Evolutionary conservation across 2,888 invertebrate species (phyloP).

Genomic region (Leucoma salicis): DNA sequence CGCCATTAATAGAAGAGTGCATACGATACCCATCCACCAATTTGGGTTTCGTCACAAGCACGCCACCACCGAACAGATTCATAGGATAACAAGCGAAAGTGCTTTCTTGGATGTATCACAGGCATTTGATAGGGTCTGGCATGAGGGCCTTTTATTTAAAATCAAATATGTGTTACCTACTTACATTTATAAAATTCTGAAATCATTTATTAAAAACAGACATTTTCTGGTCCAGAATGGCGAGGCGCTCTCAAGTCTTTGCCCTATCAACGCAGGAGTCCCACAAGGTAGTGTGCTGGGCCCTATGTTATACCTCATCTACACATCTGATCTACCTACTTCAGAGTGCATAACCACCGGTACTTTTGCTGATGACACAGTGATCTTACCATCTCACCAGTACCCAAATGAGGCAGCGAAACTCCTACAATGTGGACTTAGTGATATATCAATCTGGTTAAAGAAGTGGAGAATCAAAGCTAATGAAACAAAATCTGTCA

Average conservation of each 20-base stretch:
- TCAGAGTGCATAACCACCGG: constrained; percentile 1
- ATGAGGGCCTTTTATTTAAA: neutral
- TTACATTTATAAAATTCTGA: neutral
- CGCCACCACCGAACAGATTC: neutral
- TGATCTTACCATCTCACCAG: constrained; percentile 5
- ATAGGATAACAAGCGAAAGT: constrained; percentile 2
- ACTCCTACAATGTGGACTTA: constrained; percentile 6
- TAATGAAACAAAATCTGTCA: constrained; percentile 15
- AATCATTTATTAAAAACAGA: neutral
- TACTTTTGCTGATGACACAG: constrained; percentile 18
- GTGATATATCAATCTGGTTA: constrained; percentile 11
- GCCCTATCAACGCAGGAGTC: neutral
- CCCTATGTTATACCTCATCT: neutral
- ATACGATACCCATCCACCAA: neutral
- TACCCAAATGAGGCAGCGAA: constrained; percentile 4
- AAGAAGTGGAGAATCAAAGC: constrained; percentile 23
- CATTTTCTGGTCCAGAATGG: neutral
- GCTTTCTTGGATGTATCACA: neutral
- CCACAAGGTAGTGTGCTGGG: neutral
- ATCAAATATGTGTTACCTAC: neutral
- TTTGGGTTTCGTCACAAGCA: constrained; percentile 5
- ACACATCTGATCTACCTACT: neutral
- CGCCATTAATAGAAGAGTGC: neutral
- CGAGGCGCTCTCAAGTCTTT: neutral
- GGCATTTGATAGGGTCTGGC: neutral